Percentiles rank a stretch among this genome's conserved stretches.
phyloP scores from a whole-genome alignment of 2,797 vertebrate genomes.

The Sardinella longiceps region DNA sequence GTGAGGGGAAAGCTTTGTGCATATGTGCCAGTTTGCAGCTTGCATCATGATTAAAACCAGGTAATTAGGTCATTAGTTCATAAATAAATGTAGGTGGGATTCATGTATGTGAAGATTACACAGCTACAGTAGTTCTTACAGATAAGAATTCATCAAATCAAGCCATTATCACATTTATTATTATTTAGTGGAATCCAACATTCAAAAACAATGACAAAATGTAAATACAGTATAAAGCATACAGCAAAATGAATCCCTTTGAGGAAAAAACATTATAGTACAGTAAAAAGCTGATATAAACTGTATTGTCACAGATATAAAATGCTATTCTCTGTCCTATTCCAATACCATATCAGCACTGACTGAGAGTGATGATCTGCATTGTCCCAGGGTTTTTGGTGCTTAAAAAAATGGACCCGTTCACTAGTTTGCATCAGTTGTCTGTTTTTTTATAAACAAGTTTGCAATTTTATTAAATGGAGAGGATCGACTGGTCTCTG shows the following conservation, averaged over 20 bases:
- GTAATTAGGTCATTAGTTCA: too few species aligned
- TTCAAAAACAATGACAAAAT: background rate
- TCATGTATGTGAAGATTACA: too few species aligned
- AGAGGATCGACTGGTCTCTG: background rate
- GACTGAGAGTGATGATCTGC: background rate
- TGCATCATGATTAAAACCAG: too few species aligned
- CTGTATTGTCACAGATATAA: too few species aligned
- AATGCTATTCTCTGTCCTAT: too few species aligned
- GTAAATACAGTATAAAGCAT: background rate
- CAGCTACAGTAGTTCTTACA: too few species aligned
- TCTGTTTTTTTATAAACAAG: background rate
- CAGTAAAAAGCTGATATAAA: background rate
- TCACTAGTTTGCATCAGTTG: background rate
- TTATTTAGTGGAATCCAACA: background rate
- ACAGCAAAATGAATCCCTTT: background rate
- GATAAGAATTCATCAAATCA: background rate
- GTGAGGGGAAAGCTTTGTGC: too few species aligned
- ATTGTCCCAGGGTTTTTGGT: background rate
- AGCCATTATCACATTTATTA: background rate
- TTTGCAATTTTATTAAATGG: background rate
- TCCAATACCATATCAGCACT: too few species aligned
- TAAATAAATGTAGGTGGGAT: too few species aligned
- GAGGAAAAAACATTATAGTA: background rate
- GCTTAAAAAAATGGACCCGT: background rate
- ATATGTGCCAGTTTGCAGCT: too few species aligned